Evolutionary conservation across 2,888 invertebrate genomes (phyloP).

Genomic region (Drosophila basisetae): DNA sequence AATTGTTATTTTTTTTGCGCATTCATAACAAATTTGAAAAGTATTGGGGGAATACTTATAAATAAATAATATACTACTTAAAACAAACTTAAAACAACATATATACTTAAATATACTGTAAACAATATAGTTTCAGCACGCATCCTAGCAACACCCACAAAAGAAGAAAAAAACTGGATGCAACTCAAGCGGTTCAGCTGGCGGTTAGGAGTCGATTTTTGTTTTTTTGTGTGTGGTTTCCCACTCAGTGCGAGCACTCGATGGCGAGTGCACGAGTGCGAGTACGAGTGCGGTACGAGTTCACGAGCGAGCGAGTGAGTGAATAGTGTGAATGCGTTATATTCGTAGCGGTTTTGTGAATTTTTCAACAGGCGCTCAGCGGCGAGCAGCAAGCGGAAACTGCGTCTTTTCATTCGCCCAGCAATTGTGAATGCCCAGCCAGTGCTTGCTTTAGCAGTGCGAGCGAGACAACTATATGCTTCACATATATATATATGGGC

Average conservation of each 20-base stretch:
- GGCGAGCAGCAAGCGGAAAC: background rate
- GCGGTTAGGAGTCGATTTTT: background rate
- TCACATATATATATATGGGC: conserved; percentile 12
- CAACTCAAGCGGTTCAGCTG: background rate
- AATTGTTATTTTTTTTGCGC: background rate
- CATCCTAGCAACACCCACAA: too few species aligned
- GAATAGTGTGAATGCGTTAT: conserved; percentile 78
- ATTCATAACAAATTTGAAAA: background rate
- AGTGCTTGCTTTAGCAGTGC: conserved; percentile 7
- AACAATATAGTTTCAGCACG: background rate
- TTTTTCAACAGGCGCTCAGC: conserved; percentile 80
- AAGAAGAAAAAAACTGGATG: background rate
- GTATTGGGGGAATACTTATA: background rate
- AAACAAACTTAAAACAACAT: background rate
- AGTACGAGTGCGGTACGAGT: conserved; percentile 40
- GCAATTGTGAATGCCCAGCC: conserved; percentile 46
- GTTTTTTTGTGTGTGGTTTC: conserved; percentile 1
- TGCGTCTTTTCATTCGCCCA: conserved; percentile 33
- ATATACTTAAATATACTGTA: too few species aligned
- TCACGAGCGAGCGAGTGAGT: conserved; percentile 68
- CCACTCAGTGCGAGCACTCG: conserved; percentile 30
- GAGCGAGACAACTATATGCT: conserved; percentile 50
- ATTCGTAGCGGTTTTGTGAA: conserved; percentile 84
- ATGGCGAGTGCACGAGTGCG: conserved; percentile 38
- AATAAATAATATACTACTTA: background rate